Evolutionary conservation across 2,797 vertebrate genomes (phyloP).

Genomic region (Morus bassanus): DNA sequence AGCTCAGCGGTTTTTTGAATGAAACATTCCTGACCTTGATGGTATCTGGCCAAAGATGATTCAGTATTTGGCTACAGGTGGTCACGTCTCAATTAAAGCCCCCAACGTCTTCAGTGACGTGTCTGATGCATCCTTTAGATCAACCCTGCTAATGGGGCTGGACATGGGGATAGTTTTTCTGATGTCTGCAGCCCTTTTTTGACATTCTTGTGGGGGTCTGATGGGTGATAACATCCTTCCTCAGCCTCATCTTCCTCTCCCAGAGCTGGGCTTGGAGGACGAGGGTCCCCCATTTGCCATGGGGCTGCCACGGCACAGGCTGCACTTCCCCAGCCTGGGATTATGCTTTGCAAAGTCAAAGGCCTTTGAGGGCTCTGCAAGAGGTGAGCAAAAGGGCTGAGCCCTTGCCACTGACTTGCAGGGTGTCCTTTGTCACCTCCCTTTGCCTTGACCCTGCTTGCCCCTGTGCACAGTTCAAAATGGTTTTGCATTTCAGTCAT

Average conservation of each 20-base stretch:
- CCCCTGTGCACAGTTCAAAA: background rate
- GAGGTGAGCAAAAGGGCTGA: background rate
- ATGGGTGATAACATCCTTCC: background rate
- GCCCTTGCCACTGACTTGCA: fast-evolving
- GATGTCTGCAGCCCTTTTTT: background rate
- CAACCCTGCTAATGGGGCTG: background rate
- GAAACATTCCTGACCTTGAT: background rate
- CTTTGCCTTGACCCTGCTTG: fast-evolving
- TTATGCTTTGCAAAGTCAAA: background rate
- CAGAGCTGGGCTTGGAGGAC: fast-evolving
- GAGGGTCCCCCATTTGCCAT: fast-evolving
- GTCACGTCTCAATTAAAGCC: background rate
- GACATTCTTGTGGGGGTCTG: background rate
- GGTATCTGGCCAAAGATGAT: background rate
- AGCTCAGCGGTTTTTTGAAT: background rate
- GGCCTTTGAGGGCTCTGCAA: background rate
- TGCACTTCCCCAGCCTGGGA: background rate
- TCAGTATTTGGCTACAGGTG: slow-evolving; percentile 20
- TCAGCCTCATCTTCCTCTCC: background rate
- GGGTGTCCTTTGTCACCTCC: background rate
- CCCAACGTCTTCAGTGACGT: fast-evolving
- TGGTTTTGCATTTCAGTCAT: background rate
- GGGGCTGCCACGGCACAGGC: background rate
- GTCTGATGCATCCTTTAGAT: background rate
- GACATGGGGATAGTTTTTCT: background rate